These are phyloP conservation scores for Apostichopus californicus DNA, from an alignment of 35 echinoderm and acorn worm species.

Conservation along the genomic window DNA sequence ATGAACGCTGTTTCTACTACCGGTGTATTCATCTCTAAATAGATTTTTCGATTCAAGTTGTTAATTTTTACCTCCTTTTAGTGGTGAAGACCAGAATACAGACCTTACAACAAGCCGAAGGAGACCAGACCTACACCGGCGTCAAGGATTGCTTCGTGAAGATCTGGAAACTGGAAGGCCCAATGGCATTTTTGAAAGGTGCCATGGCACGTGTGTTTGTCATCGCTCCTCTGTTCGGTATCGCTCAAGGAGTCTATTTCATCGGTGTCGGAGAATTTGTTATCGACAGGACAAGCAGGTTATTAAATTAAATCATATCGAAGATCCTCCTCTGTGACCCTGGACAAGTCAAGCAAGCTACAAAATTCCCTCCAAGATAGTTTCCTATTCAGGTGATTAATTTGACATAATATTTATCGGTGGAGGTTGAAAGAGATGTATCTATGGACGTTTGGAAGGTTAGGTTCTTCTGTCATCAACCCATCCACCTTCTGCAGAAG, in stretches of 20 bases:
- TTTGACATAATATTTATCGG: too few species aligned
- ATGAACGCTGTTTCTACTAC: too few species aligned
- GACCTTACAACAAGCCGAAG: slow-evolving; percentile 66
- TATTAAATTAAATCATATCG: not conserved
- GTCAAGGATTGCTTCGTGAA: slow-evolving; percentile 81
- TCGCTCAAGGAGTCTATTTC: slow-evolving; percentile 97
- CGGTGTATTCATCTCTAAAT: too few species aligned
- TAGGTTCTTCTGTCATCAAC: too few species aligned
- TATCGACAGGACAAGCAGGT: slow-evolving; percentile 44
- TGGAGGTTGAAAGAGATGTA: too few species aligned
- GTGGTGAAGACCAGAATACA: slow-evolving; percentile 95
- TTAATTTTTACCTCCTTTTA: slow-evolving; percentile 7
- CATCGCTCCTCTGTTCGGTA: slow-evolving; percentile 94
- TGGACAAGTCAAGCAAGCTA: too few species aligned
- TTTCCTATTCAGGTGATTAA: too few species aligned
- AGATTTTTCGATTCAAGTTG: too few species aligned
- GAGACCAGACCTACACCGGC: slow-evolving; percentile 83
- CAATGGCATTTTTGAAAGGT: slow-evolving; percentile 91
- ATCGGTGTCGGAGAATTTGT: slow-evolving; percentile 91
- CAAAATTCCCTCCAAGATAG: too few species aligned
- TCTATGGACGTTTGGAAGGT: too few species aligned
- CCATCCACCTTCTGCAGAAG: too few species aligned
- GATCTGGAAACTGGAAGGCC: slow-evolving; percentile 76
- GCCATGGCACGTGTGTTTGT: slow-evolving; percentile 83
- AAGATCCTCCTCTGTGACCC: too few species aligned